These are phyloP conservation scores for Arbacia lixula DNA, from an alignment of 53 echinoderm and acorn worm genomes.

Conservation along the genomic window DNA sequence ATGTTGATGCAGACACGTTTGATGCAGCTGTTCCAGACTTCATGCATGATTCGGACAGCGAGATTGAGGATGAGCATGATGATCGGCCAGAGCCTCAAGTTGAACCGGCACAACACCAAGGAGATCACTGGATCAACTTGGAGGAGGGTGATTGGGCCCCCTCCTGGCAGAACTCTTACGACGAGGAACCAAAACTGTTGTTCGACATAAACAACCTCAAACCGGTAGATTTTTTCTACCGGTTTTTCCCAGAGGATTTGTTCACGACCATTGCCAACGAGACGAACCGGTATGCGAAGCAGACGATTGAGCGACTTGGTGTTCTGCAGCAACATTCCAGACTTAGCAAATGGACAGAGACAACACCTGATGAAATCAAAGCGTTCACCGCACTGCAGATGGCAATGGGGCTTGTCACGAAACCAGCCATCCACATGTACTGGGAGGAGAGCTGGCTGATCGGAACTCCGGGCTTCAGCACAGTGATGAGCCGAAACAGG, in stretches of 20 bases:
- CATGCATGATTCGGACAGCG: slow-evolving; percentile 17
- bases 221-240: slow-evolving; percentile 31
- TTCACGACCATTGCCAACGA: slow-evolving; percentile 15
- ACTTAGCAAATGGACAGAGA: slow-evolving; percentile 5
- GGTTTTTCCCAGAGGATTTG: slow-evolving; percentile 17
- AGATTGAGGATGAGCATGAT: slow-evolving; percentile 8
- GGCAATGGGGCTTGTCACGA: slow-evolving; percentile 48
- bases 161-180: neutral
- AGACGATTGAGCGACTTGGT: slow-evolving; percentile 11
- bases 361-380: slow-evolving; percentile 11
- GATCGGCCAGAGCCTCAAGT: neutral
- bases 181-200: slow-evolving; percentile 6
- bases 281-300: slow-evolving; percentile 43
- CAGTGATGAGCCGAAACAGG: slow-evolving; percentile 1
- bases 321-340: slow-evolving; percentile 8
- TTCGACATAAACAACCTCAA: neutral
- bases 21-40: neutral
- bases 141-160: slow-evolving; percentile 5
- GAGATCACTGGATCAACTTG: neutral
- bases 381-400: slow-evolving; percentile 47
- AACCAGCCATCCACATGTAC: slow-evolving; percentile 35
- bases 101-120: neutral
- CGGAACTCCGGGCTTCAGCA: slow-evolving; percentile 2
- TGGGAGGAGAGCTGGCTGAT: slow-evolving; percentile 37
- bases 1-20: neutral